Percentiles rank a stretch among this genome's conserved stretches.
Evolutionary conservation across 2,797 vertebrate species (phyloP).

Genomic region (Malurus splendens): DNA sequence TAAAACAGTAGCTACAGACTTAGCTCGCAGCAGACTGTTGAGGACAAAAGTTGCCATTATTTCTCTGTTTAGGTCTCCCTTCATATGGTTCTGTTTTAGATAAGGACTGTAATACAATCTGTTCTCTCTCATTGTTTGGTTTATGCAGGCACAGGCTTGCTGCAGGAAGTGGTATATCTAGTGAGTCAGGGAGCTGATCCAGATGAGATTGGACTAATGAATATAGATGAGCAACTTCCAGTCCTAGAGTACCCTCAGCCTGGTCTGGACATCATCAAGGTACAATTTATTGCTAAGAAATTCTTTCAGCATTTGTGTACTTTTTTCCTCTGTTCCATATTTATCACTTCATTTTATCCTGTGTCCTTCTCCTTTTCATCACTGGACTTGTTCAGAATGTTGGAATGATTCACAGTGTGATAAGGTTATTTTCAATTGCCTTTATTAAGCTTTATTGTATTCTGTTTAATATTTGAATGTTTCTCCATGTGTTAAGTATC

Average conservation of each 20-base stretch:
- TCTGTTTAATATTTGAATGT: not conserved
- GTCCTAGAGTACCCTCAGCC: slow-evolving; percentile 97
- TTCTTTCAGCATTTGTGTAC: not conserved
- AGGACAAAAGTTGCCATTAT: not conserved
- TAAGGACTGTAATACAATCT: slow-evolving; percentile 13
- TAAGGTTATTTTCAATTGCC: not conserved
- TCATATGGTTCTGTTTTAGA: slow-evolving; percentile 9
- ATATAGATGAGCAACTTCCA: slow-evolving; percentile 96
- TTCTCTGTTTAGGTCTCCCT: not conserved
- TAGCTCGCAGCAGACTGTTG: not conserved
- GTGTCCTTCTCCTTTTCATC: not conserved
- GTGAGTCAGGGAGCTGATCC: slow-evolving; percentile 97
- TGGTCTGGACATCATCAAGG: slow-evolving; percentile 96
- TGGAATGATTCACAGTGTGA: not conserved
- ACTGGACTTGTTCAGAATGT: not conserved
- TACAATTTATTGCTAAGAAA: slow-evolving; percentile 50
- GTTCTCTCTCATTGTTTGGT: slow-evolving; percentile 33
- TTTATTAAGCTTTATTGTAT: not conserved
- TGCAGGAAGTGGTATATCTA: slow-evolving; percentile 95
- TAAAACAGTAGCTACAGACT: not conserved
- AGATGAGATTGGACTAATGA: slow-evolving; percentile 96
- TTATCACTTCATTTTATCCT: not conserved
- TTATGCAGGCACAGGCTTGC: slow-evolving; percentile 87
- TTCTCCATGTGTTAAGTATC: not conserved
- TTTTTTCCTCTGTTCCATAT: not conserved